phyloP scores from a whole-genome alignment of 1,140 invertebrate species.

The Zaprionus ornatus region DNA sequence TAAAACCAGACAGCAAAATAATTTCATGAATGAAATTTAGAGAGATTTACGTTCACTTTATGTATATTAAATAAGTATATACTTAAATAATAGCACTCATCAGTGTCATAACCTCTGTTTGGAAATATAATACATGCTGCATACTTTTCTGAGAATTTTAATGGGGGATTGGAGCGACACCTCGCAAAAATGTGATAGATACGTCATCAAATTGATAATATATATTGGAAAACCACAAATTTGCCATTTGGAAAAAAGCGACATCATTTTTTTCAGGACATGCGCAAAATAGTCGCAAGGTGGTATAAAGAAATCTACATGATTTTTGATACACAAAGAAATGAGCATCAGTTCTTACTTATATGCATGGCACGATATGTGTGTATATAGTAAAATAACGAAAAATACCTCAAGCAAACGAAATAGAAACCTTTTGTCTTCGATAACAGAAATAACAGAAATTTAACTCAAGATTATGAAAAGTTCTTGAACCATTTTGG shows the following conservation, averaged over 20 bases:
- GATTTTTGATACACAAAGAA: too few relatives aligned
- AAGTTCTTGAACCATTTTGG: too few relatives aligned
- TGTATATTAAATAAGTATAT: too few relatives aligned
- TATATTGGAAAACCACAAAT: background rate
- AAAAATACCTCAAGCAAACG: too few relatives aligned
- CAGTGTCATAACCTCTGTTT: background rate
- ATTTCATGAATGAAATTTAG: too few relatives aligned
- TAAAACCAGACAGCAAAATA: too few relatives aligned
- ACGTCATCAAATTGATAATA: background rate
- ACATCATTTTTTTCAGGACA: background rate
- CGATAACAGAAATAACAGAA: background rate
- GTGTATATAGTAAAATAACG: too few relatives aligned
- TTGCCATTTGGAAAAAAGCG: conserved; percentile 9
- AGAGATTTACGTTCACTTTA: too few relatives aligned
- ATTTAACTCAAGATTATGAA: background rate
- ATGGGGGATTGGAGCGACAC: background rate
- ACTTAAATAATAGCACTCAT: too few relatives aligned
- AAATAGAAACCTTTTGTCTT: background rate
- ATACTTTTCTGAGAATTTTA: background rate
- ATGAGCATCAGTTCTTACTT: too few relatives aligned
- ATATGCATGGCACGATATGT: too few relatives aligned
- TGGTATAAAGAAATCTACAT: too few relatives aligned
- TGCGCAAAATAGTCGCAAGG: background rate
- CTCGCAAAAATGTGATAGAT: background rate
- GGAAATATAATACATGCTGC: background rate